Conservation (phyloP, 1,140 invertebrate species). For the Drosophila hydei region DNA sequence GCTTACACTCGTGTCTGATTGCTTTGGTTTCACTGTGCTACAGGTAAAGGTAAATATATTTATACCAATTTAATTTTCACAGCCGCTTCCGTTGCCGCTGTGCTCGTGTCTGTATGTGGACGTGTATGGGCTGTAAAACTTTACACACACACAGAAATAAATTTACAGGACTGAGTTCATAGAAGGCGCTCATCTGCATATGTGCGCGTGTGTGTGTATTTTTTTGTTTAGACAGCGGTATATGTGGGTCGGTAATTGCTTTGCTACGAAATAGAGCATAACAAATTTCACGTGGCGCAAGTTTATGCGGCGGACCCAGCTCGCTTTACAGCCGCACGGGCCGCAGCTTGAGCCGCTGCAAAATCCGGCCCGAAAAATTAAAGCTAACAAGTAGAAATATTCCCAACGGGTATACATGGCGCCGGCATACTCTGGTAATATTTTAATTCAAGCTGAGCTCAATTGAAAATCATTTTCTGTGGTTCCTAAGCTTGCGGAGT, state of each 20-base stretch:
- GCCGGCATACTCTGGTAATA: no score
- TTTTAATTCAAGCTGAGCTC: no score
- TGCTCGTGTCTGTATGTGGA: slow-evolving; percentile 2
- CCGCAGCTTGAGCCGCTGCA: slow-evolving; percentile 37
- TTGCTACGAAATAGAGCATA: slow-evolving; percentile 81
- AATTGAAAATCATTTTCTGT: no score
- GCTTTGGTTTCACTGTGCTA: slow-evolving; percentile 31
- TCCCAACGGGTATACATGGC: background rate
- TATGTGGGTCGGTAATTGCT: slow-evolving; percentile 79
- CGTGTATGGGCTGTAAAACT: slow-evolving; percentile 7
- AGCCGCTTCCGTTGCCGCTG: slow-evolving; percentile 17
- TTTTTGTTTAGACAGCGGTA: slow-evolving; percentile 63
- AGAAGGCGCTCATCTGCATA: slow-evolving; percentile 33
- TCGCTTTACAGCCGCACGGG: slow-evolving; percentile 21
- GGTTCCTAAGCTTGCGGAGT: no score
- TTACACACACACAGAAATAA: slow-evolving; percentile 22
- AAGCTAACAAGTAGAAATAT: slow-evolving; percentile 52
- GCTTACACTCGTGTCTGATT: background rate
- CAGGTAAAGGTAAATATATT: slow-evolving; percentile 41
- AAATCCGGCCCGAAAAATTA: slow-evolving; percentile 34
- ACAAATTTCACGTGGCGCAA: slow-evolving; percentile 77
- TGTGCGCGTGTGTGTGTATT: slow-evolving; percentile 16
- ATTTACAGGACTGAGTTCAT: background rate
- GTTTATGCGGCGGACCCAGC: slow-evolving; percentile 49
- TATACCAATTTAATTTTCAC: slow-evolving; percentile 55